phyloP scores from a whole-genome alignment of 2,888 invertebrate genomes.

The Stenolophus ochropezus region DNA sequence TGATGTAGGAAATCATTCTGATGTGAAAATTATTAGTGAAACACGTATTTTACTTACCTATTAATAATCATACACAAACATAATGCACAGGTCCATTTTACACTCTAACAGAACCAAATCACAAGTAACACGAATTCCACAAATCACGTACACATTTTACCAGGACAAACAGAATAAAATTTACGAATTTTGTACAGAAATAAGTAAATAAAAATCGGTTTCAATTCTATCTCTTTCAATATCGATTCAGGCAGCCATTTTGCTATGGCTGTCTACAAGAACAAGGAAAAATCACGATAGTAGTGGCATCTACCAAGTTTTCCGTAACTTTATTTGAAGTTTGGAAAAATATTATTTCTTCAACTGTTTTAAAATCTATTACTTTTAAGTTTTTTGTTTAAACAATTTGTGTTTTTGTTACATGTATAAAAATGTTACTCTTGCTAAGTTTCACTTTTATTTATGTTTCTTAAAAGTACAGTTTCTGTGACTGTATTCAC shows the following conservation, averaged over 20 bases:
- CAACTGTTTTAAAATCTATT: too few species aligned
- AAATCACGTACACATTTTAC: slow-evolving; percentile 40
- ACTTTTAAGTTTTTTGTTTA: too few species aligned
- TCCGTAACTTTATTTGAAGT: not conserved
- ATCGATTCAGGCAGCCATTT: slow-evolving; percentile 58
- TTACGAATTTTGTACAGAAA: slow-evolving; percentile 24
- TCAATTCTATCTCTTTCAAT: slow-evolving; percentile 34
- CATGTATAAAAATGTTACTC: too few species aligned
- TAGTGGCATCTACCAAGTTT: slow-evolving; percentile 28
- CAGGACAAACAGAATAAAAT: slow-evolving; percentile 10
- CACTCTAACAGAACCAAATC: slow-evolving; percentile 9
- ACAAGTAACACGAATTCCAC: slow-evolving; percentile 31
- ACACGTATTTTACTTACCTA: slow-evolving; percentile 13
- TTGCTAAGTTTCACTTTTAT: too few species aligned
- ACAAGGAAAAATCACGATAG: slow-evolving; percentile 38
- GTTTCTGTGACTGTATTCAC: too few species aligned
- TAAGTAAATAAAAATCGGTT: slow-evolving; percentile 51
- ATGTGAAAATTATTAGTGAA: slow-evolving; percentile 12
- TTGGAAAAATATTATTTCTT: too few species aligned
- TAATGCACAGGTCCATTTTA: slow-evolving; percentile 38
- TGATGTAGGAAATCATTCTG: not conserved
- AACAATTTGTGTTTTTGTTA: too few species aligned
- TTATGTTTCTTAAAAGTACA: too few species aligned
- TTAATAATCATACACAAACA: slow-evolving; percentile 49
- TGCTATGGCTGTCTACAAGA: slow-evolving; percentile 53